Base-by-base conservation (phyloP, 1,140 invertebrate genomes). In the Lepidostoma basale region DNA sequence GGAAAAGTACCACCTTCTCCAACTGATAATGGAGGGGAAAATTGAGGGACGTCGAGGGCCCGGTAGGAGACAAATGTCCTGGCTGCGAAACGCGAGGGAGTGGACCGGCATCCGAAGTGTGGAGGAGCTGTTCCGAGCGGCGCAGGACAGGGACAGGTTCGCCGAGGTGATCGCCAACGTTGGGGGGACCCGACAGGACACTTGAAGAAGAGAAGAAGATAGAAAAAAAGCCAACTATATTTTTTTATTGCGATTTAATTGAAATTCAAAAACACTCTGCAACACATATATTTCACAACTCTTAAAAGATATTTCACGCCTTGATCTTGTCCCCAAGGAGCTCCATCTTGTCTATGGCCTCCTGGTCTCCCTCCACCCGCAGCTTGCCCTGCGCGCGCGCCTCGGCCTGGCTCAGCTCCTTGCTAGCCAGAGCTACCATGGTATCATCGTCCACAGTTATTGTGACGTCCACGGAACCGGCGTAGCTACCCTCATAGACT, bases 401-500 rank as follows among this genome's bases (percentile, higher is more conserved):
- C 0, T 73, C 67, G 20, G 67, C 64, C 20, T 23, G 9, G 36
- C 30, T 69, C 25, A 69, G 8, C 25, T 62, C 42, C 59, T 69
- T 73, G 44, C 22, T 30, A 22, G 40, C 23, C 22, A 73, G 22
- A 16, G 45, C 9, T 0, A 18, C 62, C 14, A 69, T 23, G 26
- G 49, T 23, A 8, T 47, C 40, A 39, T 73, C 71, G 18, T 73
- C 71, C 0, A 67, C 52, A 28, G 47, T 58, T 40, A 73, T 47
- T 25, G 23, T 69, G n/a, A 69, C 58, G 9, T 67, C 62, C 8
- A 36, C 18, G 1, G 40, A 25, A 12, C 60, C 65, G 10, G 23
- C 67, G 59, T n/a, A 72, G 25, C 45, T 3, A 3, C 64, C 67
- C 26, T 73, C 71, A 25, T 59, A 69, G 3, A 69, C 45, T 36